Evolutionary conservation across 2,113 vertebrate genomes (phyloP).

Genomic region (Manacus vitellinus): DNA sequence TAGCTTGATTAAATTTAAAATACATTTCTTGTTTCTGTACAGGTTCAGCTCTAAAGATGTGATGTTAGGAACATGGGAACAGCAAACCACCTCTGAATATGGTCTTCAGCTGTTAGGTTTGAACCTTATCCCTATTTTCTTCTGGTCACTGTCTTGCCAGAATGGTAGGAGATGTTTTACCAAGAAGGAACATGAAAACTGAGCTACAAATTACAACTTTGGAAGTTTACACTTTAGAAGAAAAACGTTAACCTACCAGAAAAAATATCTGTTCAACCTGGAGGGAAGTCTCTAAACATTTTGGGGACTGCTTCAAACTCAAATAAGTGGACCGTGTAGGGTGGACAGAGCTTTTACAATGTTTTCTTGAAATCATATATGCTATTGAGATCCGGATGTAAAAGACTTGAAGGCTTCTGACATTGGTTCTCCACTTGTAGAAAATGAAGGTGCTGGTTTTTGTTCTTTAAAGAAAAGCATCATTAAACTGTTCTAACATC

Average conservation of each 20-base stretch:
- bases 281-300: background rate
- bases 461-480: constrained; percentile 19
- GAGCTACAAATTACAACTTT: background rate
- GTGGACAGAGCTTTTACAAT: background rate
- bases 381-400: background rate
- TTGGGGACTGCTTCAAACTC: background rate
- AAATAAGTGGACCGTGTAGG: background rate
- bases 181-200: background rate
- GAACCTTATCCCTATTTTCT: background rate
- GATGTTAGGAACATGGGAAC: background rate
- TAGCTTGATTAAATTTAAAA: constrained; percentile 20
- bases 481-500: constrained; percentile 16
- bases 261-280: background rate
- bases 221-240: background rate
- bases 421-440: background rate
- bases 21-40: background rate
- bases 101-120: background rate
- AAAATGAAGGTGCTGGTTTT: constrained; percentile 19
- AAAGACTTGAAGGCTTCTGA: background rate
- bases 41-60: background rate
- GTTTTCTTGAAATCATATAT: background rate
- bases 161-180: background rate
- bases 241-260: background rate
- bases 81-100: background rate
- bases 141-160: background rate